phyloP scores from a whole-genome alignment of 2,113 vertebrate species.

The Myotis brandtii region DNA sequence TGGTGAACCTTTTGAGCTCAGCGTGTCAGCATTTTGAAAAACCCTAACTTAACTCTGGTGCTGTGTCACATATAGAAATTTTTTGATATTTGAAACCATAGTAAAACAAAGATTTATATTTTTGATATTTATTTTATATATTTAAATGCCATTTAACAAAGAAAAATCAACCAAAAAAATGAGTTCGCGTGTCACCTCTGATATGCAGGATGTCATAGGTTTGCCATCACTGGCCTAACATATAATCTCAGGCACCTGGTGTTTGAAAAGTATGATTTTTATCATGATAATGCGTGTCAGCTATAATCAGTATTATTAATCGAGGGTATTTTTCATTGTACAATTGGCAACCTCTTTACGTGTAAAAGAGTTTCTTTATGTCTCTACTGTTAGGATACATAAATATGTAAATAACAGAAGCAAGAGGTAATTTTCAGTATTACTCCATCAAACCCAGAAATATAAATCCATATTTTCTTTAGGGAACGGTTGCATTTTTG shows the following conservation, averaged over 20 bases:
- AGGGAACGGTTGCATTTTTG: constrained; percentile 23
- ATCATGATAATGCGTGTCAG: background rate
- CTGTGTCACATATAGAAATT: no score
- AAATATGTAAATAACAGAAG: constrained; percentile 35
- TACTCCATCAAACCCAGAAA: background rate
- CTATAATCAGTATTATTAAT: background rate
- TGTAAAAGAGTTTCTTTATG: constrained; percentile 36
- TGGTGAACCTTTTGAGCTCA: no score
- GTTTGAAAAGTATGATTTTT: constrained; percentile 27
- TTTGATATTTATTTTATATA: no score
- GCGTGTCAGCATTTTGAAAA: no score
- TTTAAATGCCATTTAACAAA: no score
- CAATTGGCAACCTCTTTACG: background rate
- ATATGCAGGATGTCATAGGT: no score
- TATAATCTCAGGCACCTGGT: background rate
- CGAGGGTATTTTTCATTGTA: constrained; percentile 27
- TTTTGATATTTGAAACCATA: no score
- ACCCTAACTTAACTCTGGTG: no score
- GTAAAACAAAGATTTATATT: no score
- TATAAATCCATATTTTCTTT: background rate
- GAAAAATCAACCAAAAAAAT: no score
- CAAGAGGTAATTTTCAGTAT: background rate
- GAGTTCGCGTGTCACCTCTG: no score
- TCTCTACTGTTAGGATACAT: background rate
- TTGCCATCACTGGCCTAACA: background rate